phyloP scores from a whole-genome alignment of 2,797 vertebrate genomes.

The Distichodus sexfasciatus region DNA sequence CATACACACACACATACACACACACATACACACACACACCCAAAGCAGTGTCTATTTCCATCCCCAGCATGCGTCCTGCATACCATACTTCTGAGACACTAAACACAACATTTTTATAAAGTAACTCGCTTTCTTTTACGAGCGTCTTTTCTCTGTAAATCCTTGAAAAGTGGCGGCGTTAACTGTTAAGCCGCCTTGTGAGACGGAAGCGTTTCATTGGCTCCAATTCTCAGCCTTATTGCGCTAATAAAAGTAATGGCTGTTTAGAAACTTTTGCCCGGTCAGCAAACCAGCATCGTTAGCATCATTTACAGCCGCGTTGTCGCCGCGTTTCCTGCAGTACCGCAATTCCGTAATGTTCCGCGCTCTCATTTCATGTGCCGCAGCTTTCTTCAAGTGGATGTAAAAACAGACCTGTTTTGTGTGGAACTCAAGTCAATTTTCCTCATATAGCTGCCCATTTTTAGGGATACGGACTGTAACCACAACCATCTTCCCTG shows the following conservation, averaged over 20 bases:
- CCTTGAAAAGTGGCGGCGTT: not conserved
- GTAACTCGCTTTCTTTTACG: not conserved
- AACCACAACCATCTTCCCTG: too few species aligned
- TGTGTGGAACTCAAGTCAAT: too few species aligned
- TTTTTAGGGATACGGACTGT: too few species aligned
- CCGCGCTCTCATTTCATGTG: too few species aligned
- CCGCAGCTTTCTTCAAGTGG: too few species aligned
- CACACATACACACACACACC: not conserved
- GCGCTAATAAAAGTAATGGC: not conserved
- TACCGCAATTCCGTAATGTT: too few species aligned
- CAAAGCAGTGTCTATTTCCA: not conserved
- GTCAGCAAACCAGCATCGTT: too few species aligned
- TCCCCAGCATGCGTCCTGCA: not conserved
- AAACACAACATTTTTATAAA: not conserved
- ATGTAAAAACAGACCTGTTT: too few species aligned
- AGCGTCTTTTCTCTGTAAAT: not conserved
- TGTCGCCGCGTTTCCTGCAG: not conserved
- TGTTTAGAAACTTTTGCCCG: too few species aligned
- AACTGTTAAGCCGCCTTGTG: not conserved
- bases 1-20: not conserved
- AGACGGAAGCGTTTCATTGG: slow-evolving; percentile 20
- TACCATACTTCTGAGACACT: not conserved
- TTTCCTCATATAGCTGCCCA: too few species aligned
- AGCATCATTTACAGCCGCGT: not conserved
- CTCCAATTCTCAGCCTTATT: not conserved